phyloP scores from a whole-genome alignment of 2,113 vertebrate species.

The Nesogale talazaci region DNA sequence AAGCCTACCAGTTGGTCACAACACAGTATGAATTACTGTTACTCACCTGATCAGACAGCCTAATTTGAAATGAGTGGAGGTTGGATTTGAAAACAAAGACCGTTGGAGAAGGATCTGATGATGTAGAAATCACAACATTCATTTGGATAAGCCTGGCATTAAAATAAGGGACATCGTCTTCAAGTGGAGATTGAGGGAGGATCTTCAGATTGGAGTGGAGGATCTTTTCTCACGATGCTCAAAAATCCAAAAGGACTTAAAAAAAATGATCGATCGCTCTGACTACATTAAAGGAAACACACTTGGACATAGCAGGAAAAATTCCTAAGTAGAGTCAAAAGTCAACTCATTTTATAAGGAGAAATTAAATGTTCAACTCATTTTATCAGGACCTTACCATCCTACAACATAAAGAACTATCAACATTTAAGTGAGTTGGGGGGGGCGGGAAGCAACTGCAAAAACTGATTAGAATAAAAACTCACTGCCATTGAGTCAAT shows the following conservation, averaged over 20 bases:
- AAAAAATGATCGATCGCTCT: no score
- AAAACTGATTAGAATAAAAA: constrained; percentile 34
- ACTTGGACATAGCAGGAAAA: neutral
- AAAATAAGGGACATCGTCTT: neutral
- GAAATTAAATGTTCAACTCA: neutral
- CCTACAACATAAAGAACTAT: constrained; percentile 40
- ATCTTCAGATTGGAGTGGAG: neutral
- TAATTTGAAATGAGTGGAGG: neutral
- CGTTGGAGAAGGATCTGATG: neutral
- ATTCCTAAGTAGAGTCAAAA: neutral
- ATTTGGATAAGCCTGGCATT: neutral
- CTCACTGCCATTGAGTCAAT: no score
- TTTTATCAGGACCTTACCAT: constrained; percentile 36
- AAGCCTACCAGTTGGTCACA: constrained; percentile 45
- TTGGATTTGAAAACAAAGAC: constrained; percentile 42
- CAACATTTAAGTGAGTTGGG: constrained; percentile 14
- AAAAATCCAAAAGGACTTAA: constrained; percentile 48
- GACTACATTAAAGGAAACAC: constrained; percentile 45
- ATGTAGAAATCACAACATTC: constrained; percentile 29
- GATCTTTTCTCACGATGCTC: constrained; percentile 22
- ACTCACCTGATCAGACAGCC: constrained; percentile 51
- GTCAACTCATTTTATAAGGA: constrained; percentile 13
- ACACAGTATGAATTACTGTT: constrained; percentile 44
- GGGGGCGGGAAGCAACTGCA: no score
- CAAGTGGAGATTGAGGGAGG: neutral